Evolutionary conservation across 2,113 vertebrate genomes (phyloP).

Genomic region (Raja brachyura): DNA sequence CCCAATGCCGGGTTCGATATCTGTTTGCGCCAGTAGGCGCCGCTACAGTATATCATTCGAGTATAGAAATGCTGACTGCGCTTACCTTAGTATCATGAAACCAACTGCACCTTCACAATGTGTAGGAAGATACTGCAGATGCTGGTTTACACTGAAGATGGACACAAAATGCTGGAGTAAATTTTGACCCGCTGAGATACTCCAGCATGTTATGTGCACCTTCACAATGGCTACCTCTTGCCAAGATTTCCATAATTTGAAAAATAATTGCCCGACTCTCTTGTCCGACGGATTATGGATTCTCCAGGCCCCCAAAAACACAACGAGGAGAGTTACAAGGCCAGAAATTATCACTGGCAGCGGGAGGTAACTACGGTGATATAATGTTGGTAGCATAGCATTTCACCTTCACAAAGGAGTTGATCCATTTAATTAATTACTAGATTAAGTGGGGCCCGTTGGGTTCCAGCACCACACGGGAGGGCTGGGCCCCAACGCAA

Average conservation of each 20-base stretch:
- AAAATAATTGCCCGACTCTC: neutral
- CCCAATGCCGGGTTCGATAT: too few relatives aligned
- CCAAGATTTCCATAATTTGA: neutral
- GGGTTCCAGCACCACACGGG: too few relatives aligned
- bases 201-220: too few relatives aligned
- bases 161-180: too few relatives aligned
- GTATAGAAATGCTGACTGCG: neutral
- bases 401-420: neutral
- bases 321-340: neutral
- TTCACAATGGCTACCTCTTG: neutral
- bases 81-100: neutral
- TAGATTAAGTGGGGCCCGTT: too few relatives aligned
- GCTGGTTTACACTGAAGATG: too few relatives aligned
- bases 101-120: neutral
- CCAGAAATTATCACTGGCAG: neutral
- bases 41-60: neutral
- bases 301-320: neutral
- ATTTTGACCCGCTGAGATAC: too few relatives aligned
- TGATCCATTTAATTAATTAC: neutral
- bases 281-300: neutral
- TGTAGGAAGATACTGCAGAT: too few relatives aligned
- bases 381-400: neutral
- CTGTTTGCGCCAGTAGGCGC: too few relatives aligned
- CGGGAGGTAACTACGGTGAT: neutral
- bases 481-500: too few relatives aligned